A percentile compares a stretch with the other conserved stretches of the same genome.
Conservation (phyloP, 2,797 vertebrate species). For the Xerus rutilus region DNA sequence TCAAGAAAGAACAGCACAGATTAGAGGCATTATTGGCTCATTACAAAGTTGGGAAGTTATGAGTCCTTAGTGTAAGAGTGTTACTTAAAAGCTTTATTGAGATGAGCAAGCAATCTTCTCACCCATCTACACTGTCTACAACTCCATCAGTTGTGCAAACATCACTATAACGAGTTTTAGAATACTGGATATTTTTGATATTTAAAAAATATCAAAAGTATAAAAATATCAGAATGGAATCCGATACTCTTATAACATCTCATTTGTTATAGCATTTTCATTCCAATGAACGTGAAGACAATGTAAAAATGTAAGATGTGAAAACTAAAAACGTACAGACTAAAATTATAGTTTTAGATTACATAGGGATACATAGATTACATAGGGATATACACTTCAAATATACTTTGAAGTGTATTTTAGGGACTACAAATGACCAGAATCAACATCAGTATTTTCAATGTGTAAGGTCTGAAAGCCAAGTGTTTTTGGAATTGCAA, state of each 20-base stretch:
- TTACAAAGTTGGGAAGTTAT: neutral
- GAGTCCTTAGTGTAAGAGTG: neutral
- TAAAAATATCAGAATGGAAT: slow-evolving; percentile 21
- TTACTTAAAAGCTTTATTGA: slow-evolving; percentile 16
- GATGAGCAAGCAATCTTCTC: neutral
- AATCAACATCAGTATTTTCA: neutral
- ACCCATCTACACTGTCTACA: neutral
- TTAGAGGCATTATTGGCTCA: neutral
- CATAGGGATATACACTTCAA: too few species aligned
- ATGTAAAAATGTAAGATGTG: neutral
- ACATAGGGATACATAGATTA: neutral
- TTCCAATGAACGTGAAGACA: neutral
- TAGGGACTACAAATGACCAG: neutral
- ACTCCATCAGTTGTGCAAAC: neutral
- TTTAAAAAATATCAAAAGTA: neutral
- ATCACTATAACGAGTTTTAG: neutral
- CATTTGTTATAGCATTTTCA: neutral
- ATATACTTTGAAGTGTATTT: neutral
- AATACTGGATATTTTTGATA: neutral
- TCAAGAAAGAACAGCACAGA: slow-evolving; percentile 65
- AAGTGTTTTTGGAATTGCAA: neutral
- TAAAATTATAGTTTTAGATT: slow-evolving; percentile 10
- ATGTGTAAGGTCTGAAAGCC: neutral
- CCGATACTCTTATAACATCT: neutral
- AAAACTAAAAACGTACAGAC: neutral